Conservation (phyloP, 1,140 invertebrate genomes). For the Drosophila burlai region DNA sequence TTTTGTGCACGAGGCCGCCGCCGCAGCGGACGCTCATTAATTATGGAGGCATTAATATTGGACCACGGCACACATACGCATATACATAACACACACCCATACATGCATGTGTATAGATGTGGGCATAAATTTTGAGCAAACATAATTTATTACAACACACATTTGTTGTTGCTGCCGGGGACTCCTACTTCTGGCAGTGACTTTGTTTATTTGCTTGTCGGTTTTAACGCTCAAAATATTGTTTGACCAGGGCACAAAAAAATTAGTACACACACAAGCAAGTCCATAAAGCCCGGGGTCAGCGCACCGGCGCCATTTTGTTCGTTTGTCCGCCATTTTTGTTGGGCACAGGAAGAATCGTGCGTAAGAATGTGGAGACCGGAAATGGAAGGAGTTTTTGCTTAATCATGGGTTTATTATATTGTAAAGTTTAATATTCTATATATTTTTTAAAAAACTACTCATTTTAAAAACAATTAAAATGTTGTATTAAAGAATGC, state of each 20-base stretch:
- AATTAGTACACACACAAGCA: conserved; percentile 31
- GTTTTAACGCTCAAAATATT: conserved; percentile 77
- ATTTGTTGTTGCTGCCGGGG: conserved; percentile 56
- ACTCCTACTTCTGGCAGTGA: conserved; percentile 59
- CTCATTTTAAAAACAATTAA: no score
- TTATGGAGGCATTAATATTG: conserved; percentile 61
- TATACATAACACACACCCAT: conserved; percentile 14
- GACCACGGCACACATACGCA: conserved; percentile 42
- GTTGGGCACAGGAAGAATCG: conserved; percentile 4
- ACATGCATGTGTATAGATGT: conserved; percentile 32
- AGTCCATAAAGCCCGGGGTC: conserved; percentile 48
- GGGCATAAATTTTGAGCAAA: conserved; percentile 77
- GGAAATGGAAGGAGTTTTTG: not conserved
- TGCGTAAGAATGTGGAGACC: not conserved
- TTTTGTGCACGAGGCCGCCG: conserved; percentile 67
- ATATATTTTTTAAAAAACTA: no score
- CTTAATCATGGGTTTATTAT: no score
- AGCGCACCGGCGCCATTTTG: conserved; percentile 75
- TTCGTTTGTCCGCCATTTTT: conserved; percentile 57
- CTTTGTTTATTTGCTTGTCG: conserved; percentile 69
- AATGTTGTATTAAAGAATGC: no score
- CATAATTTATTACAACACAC: conserved; percentile 80
- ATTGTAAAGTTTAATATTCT: no score
- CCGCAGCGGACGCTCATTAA: conserved; percentile 70
- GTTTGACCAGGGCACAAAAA: conserved; percentile 44